Evolutionary conservation across 1,140 invertebrate species (phyloP).

Genomic region (Aphis gossypii): DNA sequence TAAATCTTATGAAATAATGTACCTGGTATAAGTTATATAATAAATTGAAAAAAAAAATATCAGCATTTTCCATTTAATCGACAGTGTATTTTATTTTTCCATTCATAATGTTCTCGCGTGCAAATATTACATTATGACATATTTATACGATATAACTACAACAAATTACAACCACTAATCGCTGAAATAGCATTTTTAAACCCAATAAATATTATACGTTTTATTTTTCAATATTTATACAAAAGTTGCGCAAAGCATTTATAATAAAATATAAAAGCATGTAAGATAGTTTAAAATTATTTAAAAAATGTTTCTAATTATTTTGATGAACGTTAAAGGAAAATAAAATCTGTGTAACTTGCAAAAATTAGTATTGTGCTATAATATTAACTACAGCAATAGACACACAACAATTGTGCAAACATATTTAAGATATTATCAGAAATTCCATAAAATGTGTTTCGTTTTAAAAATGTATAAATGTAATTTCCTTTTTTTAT

Average conservation of each 20-base stretch:
- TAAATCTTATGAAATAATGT: not conserved
- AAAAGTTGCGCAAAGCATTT: not conserved
- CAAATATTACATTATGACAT: not conserved
- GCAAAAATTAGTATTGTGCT: too few species aligned
- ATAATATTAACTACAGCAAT: too few species aligned
- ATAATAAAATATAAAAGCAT: not conserved
- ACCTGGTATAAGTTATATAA: not conserved
- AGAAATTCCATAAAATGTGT: not conserved
- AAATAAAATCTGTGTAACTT: not conserved
- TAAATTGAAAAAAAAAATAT: not conserved
- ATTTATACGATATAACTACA: not conserved
- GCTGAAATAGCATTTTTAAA: slow-evolving; percentile 3
- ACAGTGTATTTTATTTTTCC: not conserved
- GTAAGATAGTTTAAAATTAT: not conserved
- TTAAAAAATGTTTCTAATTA: not conserved
- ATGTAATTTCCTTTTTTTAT: too few species aligned
- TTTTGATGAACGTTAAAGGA: not conserved
- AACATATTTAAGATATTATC: not conserved
- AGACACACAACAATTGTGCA: not conserved
- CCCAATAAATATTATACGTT: not conserved
- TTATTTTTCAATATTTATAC: not conserved
- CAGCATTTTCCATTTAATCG: not conserved
- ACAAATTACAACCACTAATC: not conserved
- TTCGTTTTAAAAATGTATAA: too few species aligned
- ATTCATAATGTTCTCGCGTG: not conserved